phyloP scores from a whole-genome alignment of 2,888 invertebrate species.

The Cerastis leucographa region DNA sequence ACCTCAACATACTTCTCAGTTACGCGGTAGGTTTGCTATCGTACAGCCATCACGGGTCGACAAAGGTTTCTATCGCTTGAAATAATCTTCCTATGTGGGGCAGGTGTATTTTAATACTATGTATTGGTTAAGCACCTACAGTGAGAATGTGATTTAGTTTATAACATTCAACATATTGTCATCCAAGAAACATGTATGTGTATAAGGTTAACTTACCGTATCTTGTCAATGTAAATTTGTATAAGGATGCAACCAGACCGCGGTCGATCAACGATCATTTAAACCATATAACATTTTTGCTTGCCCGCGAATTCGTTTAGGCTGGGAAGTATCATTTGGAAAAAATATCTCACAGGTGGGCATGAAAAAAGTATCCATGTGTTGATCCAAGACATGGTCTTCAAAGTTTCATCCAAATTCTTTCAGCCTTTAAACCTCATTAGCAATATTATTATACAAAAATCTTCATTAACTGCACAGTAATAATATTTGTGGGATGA shows the following conservation, averaged over 20 bases:
- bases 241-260: not conserved
- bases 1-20: not conserved
- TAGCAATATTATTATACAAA: not conserved
- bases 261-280: not conserved
- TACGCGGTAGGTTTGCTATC: not conserved
- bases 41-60: not conserved
- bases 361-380: not conserved
- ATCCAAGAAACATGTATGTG: slow-evolving; percentile 8
- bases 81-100: slow-evolving; percentile 37
- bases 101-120: slow-evolving; percentile 23
- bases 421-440: not conserved
- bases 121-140: slow-evolving; percentile 12
- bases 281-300: not conserved
- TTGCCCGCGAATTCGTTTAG: not conserved
- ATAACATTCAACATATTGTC: slow-evolving; percentile 21
- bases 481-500: not conserved
- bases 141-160: slow-evolving; percentile 53
- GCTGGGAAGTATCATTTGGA: not conserved
- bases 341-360: not conserved
- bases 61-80: slow-evolving; percentile 17
- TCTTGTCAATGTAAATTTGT: slow-evolving; percentile 48
- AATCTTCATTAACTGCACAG: not conserved
- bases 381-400: not conserved
- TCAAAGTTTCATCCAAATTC: not conserved
- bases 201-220: slow-evolving; percentile 25